These are phyloP conservation scores for Gymnarchus niloticus DNA, from an alignment of 2,113 vertebrate genomes.

Conservation along the genomic window DNA sequence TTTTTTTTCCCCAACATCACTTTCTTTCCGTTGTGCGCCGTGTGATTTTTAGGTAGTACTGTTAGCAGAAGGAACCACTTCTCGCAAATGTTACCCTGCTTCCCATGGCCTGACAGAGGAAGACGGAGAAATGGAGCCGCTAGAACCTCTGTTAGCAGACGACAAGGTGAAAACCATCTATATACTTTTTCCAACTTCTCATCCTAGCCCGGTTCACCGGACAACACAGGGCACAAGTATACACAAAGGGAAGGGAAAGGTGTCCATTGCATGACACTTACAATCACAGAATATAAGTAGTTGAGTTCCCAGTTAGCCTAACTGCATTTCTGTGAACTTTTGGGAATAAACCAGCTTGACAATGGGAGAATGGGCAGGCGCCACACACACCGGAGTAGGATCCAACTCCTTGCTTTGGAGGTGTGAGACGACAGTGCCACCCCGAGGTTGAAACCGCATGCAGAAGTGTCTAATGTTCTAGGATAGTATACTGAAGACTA, in stretches of 20 bases:
- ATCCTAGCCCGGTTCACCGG: neutral
- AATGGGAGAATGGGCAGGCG: too few relatives aligned
- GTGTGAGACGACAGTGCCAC: too few relatives aligned
- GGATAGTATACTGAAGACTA: too few relatives aligned
- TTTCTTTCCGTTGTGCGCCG: constrained; percentile 42
- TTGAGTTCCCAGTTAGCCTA: neutral
- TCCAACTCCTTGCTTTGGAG: too few relatives aligned
- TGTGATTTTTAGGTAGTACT: constrained; percentile 48
- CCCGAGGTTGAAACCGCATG: too few relatives aligned
- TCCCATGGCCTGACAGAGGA: constrained; percentile 42
- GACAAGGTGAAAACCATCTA: constrained; percentile 47
- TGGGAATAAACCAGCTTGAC: neutral
- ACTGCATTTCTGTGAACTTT: neutral
- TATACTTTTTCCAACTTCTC: neutral
- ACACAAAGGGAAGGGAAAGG: neutral
- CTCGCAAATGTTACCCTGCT: constrained; percentile 49
- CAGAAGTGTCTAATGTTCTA: too few relatives aligned
- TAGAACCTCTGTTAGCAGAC: constrained; percentile 32
- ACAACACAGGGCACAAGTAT: neutral
- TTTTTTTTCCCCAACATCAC: constrained; percentile 44
- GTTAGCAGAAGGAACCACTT: constrained; percentile 32
- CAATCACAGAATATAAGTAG: neutral
- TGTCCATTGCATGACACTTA: neutral
- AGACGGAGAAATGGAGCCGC: constrained; percentile 24
- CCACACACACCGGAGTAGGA: too few relatives aligned